Percentiles rank a stretch among this genome's conserved stretches.
These are phyloP conservation scores for Escarpia spicata DNA, from an alignment of 2,888 invertebrate species.

Conservation along the genomic window DNA sequence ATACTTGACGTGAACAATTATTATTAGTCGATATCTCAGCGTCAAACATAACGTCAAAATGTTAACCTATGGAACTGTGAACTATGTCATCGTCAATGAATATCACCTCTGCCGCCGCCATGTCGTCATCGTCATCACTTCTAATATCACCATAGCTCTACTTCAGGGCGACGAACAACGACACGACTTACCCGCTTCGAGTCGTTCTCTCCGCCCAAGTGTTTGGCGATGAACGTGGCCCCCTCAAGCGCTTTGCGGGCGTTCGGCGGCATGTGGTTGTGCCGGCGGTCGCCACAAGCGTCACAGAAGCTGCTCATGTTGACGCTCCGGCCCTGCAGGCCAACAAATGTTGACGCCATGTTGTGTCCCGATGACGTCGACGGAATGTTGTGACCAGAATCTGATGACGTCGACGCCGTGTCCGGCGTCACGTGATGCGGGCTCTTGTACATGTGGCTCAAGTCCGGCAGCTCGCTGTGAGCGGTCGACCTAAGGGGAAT, in stretches of 20 bases:
- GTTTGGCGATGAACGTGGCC: constrained; percentile 94
- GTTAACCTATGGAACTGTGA: too few species aligned
- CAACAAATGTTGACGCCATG: background rate
- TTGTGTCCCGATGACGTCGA: background rate
- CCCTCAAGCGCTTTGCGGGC: constrained; percentile 86
- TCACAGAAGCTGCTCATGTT: constrained; percentile 35
- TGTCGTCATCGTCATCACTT: background rate
- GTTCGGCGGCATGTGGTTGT: constrained; percentile 73
- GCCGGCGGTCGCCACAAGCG: constrained; percentile 36
- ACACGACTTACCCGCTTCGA: constrained; percentile 82
- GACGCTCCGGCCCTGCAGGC: background rate
- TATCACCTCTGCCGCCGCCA: too few species aligned
- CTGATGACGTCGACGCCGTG: constrained; percentile 17
- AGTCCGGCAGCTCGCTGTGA: constrained; percentile 38
- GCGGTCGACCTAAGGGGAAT: constrained; percentile 20
- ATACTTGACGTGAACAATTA: too few species aligned
- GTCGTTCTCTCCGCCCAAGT: constrained; percentile 93
- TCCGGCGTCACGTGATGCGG: constrained; percentile 21
- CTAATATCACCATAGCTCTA: background rate
- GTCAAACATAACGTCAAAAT: too few species aligned
- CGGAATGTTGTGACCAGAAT: background rate
- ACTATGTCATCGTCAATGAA: too few species aligned
- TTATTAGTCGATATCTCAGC: too few species aligned
- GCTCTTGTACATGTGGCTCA: constrained; percentile 39
- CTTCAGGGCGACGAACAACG: background rate